Evolutionary conservation across 2,888 invertebrate genomes (phyloP).

Genomic region (Leptinotarsa rubiginosa): DNA sequence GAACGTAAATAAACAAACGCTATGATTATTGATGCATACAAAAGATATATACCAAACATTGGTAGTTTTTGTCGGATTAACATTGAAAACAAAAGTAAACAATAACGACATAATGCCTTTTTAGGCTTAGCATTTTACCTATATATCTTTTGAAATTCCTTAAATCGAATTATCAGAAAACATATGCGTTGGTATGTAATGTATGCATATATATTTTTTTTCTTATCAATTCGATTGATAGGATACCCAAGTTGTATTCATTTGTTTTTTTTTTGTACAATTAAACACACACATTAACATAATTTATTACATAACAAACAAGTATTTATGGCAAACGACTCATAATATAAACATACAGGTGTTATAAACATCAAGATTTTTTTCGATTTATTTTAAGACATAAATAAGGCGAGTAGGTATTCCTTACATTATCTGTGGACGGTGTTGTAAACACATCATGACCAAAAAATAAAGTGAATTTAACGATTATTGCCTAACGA

Average conservation of each 20-base stretch:
- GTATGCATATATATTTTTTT: too few species aligned
- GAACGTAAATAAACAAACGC: constrained; percentile 7
- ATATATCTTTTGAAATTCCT: too few species aligned
- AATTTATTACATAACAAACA: background rate
- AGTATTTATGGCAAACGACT: background rate
- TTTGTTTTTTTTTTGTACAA: background rate
- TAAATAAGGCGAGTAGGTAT: background rate
- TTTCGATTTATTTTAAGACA: background rate
- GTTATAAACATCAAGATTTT: background rate
- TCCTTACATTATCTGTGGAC: background rate
- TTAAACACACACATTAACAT: background rate
- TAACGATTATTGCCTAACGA: too few species aligned
- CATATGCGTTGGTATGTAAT: too few species aligned
- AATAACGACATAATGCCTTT: too few species aligned
- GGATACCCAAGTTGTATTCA: too few species aligned
- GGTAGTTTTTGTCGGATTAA: background rate
- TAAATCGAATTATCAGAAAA: too few species aligned
- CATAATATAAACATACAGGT: background rate
- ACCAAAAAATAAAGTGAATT: too few species aligned
- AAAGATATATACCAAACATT: background rate
- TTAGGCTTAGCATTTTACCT: too few species aligned
- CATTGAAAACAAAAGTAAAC: too few species aligned
- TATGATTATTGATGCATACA: background rate
- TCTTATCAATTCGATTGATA: too few species aligned
- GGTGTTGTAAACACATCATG: background rate